These are phyloP conservation scores for Drosophila fulvimacula DNA, from an alignment of 2,888 invertebrate species.

Conservation along the genomic window DNA sequence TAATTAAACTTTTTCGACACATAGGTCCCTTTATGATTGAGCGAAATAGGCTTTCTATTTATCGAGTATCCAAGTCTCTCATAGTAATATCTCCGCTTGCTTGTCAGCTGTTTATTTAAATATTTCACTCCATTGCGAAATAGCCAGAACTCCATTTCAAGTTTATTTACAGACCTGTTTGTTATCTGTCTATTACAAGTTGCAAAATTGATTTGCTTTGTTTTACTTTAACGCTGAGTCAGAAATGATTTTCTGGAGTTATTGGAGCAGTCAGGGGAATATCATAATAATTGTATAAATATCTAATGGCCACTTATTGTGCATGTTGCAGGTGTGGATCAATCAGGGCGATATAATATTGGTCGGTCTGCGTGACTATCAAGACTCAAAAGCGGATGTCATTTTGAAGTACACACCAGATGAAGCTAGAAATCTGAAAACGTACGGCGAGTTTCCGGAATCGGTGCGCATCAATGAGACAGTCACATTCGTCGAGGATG, in stretches of 20 bases:
- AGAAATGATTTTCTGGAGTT: slow-evolving; percentile 1
- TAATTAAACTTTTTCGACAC: no score
- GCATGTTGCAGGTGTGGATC: slow-evolving; percentile 92
- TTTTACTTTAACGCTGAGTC: slow-evolving; percentile 26
- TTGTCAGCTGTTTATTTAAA: slow-evolving; percentile 18
- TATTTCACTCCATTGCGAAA: slow-evolving; percentile 63
- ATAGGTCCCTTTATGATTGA: neutral
- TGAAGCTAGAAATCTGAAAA: slow-evolving; percentile 99
- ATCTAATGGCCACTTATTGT: slow-evolving; percentile 19
- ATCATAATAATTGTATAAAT: slow-evolving; percentile 1
- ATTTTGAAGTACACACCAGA: slow-evolving; percentile 99
- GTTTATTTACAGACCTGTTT: slow-evolving; percentile 61
- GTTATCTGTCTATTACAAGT: slow-evolving; percentile 56
- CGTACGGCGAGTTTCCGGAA: slow-evolving; percentile 99
- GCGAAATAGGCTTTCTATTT: neutral
- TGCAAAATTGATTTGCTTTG: slow-evolving; percentile 14
- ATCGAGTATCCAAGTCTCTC: neutral
- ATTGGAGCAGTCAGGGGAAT: neutral
- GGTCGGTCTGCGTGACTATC: slow-evolving; percentile 98
- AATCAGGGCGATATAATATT: slow-evolving; percentile 99
- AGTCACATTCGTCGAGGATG: slow-evolving; percentile 97
- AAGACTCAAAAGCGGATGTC: slow-evolving; percentile 99
- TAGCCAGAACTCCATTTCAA: slow-evolving; percentile 48
- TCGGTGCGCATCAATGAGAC: slow-evolving; percentile 98
- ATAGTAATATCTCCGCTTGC: neutral